These are phyloP conservation scores for Xestia sexstrigata DNA, from an alignment of 2,888 invertebrate genomes.

Conservation along the genomic window DNA sequence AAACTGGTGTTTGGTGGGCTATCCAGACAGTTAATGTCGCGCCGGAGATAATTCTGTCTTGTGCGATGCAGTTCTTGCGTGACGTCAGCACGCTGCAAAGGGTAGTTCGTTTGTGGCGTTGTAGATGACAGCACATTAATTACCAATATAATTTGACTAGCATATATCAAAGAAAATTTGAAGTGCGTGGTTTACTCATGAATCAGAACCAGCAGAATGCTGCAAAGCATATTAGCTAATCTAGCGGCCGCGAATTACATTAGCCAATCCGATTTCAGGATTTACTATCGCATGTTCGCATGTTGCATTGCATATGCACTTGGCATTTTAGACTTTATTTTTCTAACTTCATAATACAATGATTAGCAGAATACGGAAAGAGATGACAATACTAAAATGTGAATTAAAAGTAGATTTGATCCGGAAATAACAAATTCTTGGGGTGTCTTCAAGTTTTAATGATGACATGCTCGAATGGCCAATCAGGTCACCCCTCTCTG, in stretches of 20 bases:
- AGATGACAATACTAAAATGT: neutral
- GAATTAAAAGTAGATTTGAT: neutral
- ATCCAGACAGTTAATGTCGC: too few species aligned
- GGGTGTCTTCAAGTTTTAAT: neutral
- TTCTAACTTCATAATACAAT: neutral
- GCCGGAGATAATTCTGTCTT: too few species aligned
- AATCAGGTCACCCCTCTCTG: too few species aligned
- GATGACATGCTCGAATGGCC: too few species aligned
- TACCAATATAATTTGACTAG: too few species aligned
- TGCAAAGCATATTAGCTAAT: slow-evolving; percentile 16
- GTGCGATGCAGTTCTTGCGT: neutral
- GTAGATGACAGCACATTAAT: neutral
- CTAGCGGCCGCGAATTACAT: neutral
- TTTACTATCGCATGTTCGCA: neutral
- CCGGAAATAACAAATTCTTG: neutral
- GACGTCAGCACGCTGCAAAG: neutral
- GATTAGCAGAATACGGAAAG: neutral
- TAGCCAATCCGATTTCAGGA: neutral
- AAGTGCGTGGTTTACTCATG: neutral
- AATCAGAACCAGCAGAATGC: slow-evolving; percentile 4
- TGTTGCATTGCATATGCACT: neutral
- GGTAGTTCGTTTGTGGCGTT: neutral
- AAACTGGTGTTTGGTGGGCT: too few species aligned
- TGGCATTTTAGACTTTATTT: neutral
- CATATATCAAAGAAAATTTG: neutral